Evolutionary conservation across 1,140 invertebrate genomes (phyloP).

Genomic region (Leptestheria dahalacensis): DNA sequence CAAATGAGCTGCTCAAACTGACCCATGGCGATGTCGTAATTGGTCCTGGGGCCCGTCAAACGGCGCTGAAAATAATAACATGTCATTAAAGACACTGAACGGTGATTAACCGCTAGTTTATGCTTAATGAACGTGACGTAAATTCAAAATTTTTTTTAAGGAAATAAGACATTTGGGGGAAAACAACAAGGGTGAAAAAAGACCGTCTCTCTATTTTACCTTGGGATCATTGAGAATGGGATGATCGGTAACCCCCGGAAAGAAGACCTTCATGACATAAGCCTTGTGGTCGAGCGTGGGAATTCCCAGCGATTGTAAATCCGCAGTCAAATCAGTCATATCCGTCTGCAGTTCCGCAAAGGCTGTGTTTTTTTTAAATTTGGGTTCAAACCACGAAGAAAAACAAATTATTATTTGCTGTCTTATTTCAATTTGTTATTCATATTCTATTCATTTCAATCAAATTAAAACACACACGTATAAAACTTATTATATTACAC

Average conservation of each 20-base stretch:
- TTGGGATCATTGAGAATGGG: slow-evolving; percentile 76
- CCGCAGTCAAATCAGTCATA: slow-evolving; percentile 93
- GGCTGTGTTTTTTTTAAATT: slow-evolving; percentile 37
- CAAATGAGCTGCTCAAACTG: slow-evolving; percentile 87
- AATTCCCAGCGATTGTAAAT: slow-evolving; percentile 88
- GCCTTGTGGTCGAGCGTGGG: slow-evolving; percentile 88
- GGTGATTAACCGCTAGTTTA: not conserved
- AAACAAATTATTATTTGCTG: slow-evolving; percentile 12
- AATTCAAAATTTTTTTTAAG: slow-evolving; percentile 1
- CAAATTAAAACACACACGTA: too few relatives aligned
- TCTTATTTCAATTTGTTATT: not conserved
- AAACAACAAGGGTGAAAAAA: not conserved
- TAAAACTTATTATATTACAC: too few relatives aligned
- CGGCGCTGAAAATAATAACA: slow-evolving; percentile 34
- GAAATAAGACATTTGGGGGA: not conserved
- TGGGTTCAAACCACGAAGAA: not conserved
- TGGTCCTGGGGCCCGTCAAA: slow-evolving; percentile 59
- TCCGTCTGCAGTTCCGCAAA: slow-evolving; percentile 98
- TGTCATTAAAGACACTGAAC: slow-evolving; percentile 16
- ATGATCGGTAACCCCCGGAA: slow-evolving; percentile 83
- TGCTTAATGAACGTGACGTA: not conserved
- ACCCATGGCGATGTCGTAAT: slow-evolving; percentile 82
- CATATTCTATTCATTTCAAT: not conserved
- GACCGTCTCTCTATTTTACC: slow-evolving; percentile 27
- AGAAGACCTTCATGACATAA: slow-evolving; percentile 97